Evolutionary conservation across 1,140 invertebrate species (phyloP).

Genomic region (Drosophila leontia): DNA sequence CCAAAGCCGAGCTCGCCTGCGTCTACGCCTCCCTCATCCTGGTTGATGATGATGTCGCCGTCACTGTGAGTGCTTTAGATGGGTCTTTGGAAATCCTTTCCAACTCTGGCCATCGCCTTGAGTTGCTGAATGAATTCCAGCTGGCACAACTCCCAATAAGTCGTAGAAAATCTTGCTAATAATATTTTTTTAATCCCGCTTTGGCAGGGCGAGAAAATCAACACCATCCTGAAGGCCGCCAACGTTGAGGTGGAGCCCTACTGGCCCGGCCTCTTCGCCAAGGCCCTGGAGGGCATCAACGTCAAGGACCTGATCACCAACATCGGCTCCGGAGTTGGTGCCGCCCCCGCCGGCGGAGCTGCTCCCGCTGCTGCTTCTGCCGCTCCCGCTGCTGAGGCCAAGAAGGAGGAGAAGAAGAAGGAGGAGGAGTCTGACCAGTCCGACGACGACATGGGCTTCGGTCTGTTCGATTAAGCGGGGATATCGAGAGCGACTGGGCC

Average conservation of each 20-base stretch:
- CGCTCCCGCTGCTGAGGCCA: constrained; percentile 88
- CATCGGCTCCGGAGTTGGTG: constrained; percentile 96
- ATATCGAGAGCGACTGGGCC: constrained; percentile 21
- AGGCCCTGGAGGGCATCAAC: constrained; percentile 97
- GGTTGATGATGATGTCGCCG: constrained; percentile 98
- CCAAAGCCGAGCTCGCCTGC: constrained; percentile 97
- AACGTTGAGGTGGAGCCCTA: constrained; percentile 98
- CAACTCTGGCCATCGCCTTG: constrained; percentile 17
- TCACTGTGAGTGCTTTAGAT: constrained; percentile 93
- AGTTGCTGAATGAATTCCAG: not conserved
- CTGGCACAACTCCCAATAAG: rapidly evolving
- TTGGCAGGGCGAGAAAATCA: constrained; percentile 97
- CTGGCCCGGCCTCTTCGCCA: constrained; percentile 99
- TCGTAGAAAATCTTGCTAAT: not conserved
- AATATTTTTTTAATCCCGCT: constrained; percentile 26
- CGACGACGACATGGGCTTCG: constrained; percentile 98
- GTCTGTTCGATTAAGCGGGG: constrained; percentile 90
- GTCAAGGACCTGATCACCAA: constrained; percentile 97
- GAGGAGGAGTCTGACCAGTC: constrained; percentile 93
- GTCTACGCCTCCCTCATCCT: constrained; percentile 98
- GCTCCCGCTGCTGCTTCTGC: constrained; percentile 87
- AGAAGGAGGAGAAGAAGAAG: constrained; percentile 93
- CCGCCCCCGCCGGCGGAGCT: constrained; percentile 90
- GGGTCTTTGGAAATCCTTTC: constrained; percentile 26
- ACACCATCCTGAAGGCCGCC: constrained; percentile 98